Evolutionary conservation across 1,140 invertebrate genomes (phyloP), one percentile per base, ranked within the genome.

Genomic region (Pantala flavescens): DNA sequence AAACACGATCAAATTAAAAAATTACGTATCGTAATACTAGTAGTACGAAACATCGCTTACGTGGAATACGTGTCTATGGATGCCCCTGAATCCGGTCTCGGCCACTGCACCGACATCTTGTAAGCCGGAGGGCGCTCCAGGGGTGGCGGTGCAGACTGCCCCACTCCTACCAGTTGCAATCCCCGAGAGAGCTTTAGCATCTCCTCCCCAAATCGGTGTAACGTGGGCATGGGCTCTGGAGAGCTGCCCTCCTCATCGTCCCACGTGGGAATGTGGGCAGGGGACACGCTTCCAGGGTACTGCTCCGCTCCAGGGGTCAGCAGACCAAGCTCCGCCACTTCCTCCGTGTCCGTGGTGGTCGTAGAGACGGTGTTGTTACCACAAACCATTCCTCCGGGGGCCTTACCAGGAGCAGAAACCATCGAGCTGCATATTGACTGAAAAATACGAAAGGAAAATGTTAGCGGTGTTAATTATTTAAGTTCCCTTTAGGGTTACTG

Each of bases 131-230:
- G 28, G 3, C 28, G 28, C 28, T 36, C 28, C 3, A 2, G 2
- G 3, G 28, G 28, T 36, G 28, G 28, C 9, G 28, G 3, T 2
- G 28, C 28, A 2, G 28, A 36, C 28, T 36, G 28, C 9, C 28
- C 28, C 28, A 36, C 28, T 36, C 28, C 71, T 3, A 42, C 24
- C 19, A 72, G 19, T 10, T 72, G 19, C 73, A 93, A 83, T 63
- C 91, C 91, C 71, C 90, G 85, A 0, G 91, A 92, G 0, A 93
- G 84, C 77, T 91, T 90, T 73, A 93, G 84, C 90, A 93, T 92
- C 83, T 93, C 91, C 3, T 90, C 90, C 23, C 91, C 91, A 77
- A 93, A 93, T 78, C 91, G 90, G 81, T 92, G 91, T 77, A 93
- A 84, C 43, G 91, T 91, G 16, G 90, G 90, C 87, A 93, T 90